Evolutionary conservation across 1,140 invertebrate genomes (phyloP), one percentile per base, ranked within the genome.

Genomic region (Zophobas atratus): DNA sequence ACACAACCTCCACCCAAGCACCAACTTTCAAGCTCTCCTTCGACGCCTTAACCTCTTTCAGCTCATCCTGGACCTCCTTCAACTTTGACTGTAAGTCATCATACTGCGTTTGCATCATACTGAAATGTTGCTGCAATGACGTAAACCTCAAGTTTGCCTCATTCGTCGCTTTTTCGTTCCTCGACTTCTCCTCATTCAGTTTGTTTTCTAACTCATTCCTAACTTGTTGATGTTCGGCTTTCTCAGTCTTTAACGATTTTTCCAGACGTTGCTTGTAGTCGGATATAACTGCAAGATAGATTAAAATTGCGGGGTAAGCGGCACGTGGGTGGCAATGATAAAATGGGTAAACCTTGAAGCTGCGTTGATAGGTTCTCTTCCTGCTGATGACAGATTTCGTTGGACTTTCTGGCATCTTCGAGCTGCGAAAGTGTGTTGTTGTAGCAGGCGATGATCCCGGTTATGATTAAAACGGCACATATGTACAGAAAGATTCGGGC

Each of bases 311-410:
- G 20, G 20, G 20, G 46, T 51, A 2, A 53, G 67, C 5, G 39
- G 55, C 38, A 35, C 57, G 35, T 76, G 70, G 33, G 38, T 1
- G n/a, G 49, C 32, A 53, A 43, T 43, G 6, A 1, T 73, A 5
- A 51, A 46, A 70, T 20, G 75, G 77, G 39, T 48, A 74, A 3
- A 90, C 89, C 87, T 85, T 89, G 86, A 72, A 89, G 77, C 78
- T 89, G 87, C 48, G 86, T 84, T 46, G 87, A 88, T 1, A 89
- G 80, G 71, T 88, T 88, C 56, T 90, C 89, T 78, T 89, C 87
- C 79, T 88, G 86, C 70, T 87, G 85, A 76, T 87, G 86, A 80
- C 88, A 89, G 56, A 84, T 81, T 51, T 85, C 83, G 53, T 82
- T 83, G 51, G 86, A 84, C 78, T 87, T 87, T 80, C 86, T 84